A percentile compares a stretch with the other conserved stretches of the same genome.
These are phyloP conservation scores for Leptinotarsa texana DNA, from an alignment of 1,140 invertebrate species.

Conservation along the genomic window DNA sequence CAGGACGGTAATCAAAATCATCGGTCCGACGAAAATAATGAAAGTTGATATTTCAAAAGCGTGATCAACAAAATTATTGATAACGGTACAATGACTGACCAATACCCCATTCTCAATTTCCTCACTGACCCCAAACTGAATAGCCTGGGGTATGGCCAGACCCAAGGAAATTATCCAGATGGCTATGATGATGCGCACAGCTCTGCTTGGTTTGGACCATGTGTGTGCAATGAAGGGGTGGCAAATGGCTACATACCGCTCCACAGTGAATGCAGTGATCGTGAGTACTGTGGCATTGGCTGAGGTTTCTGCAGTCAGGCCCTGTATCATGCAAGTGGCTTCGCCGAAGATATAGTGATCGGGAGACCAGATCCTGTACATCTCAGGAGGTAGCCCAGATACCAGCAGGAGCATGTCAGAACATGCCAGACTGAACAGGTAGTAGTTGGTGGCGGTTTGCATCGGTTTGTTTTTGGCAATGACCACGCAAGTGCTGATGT, in stretches of 20 bases:
- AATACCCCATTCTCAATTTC: conserved; percentile 38
- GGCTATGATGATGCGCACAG: conserved; percentile 62
- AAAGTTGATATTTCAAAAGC: conserved; percentile 62
- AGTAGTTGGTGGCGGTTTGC: conserved; percentile 84
- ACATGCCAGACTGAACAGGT: conserved; percentile 84
- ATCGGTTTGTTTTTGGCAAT: conserved; percentile 81
- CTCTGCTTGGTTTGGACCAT: conserved; percentile 61
- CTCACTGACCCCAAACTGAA: conserved; percentile 56
- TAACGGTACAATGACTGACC: conserved; percentile 44
- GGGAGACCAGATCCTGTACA: conserved; percentile 79
- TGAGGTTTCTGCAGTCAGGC: conserved; percentile 73
- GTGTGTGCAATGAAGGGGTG: conserved; percentile 61
- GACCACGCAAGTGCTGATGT: conserved; percentile 83
- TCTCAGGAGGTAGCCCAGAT: conserved; percentile 76
- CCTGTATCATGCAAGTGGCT: conserved; percentile 71
- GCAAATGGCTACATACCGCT: conserved; percentile 74
- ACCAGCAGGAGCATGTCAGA: conserved; percentile 84
- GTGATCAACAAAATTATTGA: conserved; percentile 48
- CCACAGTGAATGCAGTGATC: conserved; percentile 72
- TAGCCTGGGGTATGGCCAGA: conserved; percentile 62
- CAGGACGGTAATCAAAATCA: conserved; percentile 62
- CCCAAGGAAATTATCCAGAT: conserved; percentile 65
- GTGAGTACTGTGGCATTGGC: conserved; percentile 70
- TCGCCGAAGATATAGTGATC: conserved; percentile 71
- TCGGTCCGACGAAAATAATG: conserved; percentile 63